Conservation (phyloP, 2,113 vertebrate species). For the Prionailurus bengalensis region DNA sequence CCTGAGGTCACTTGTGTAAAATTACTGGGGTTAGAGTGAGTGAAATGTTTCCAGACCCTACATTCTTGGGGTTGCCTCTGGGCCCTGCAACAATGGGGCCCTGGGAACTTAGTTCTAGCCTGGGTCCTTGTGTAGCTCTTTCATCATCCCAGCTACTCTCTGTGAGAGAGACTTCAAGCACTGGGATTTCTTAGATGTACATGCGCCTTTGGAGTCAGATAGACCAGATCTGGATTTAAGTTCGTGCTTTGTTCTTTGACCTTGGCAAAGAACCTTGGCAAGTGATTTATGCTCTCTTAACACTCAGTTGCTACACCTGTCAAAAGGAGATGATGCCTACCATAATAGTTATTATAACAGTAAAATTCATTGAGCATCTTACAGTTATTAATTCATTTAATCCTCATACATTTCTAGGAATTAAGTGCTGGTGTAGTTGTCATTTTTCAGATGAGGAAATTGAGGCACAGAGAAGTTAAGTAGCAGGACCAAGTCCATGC, state of each 20-base stretch:
- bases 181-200: background rate
- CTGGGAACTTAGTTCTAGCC: background rate
- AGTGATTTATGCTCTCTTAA: background rate
- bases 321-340: background rate
- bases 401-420: background rate
- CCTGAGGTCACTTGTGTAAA: background rate
- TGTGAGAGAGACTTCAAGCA: background rate
- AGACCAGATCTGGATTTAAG: background rate
- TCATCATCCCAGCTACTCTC: background rate
- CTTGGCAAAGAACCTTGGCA: background rate
- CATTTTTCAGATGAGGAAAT: background rate
- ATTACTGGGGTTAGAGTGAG: background rate
- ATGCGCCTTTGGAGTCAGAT: background rate
- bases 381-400: background rate
- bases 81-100: background rate
- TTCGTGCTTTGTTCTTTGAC: background rate
- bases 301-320: background rate
- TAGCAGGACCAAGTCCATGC: background rate
- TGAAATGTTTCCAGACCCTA: background rate
- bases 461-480: background rate
- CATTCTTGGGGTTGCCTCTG: background rate
- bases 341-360: background rate
- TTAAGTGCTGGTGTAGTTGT: background rate
- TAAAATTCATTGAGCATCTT: background rate
- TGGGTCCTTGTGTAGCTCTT: background rate